Conservation (phyloP, 2,113 vertebrate genomes). For the Theropithecus gelada region DNA sequence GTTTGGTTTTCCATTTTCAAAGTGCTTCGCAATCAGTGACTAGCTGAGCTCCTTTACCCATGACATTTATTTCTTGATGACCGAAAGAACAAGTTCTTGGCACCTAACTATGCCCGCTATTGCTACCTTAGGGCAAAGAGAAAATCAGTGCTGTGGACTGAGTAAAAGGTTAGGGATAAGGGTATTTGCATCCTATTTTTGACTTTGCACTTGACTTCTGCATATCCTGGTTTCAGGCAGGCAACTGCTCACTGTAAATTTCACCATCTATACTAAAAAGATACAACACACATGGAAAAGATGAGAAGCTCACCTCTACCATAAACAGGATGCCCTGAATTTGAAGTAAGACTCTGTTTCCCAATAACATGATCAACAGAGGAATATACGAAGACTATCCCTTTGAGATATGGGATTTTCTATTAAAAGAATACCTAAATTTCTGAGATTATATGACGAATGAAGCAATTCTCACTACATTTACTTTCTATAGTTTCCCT, state of each 20-base stretch:
- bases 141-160: slow-evolving; percentile 61
- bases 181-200: slow-evolving; percentile 63
- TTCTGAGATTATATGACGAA: background rate
- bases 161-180: slow-evolving; percentile 53
- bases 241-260: slow-evolving; percentile 64
- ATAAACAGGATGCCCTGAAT: slow-evolving; percentile 19
- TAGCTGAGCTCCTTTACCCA: slow-evolving; percentile 64
- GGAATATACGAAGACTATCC: background rate
- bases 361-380: background rate
- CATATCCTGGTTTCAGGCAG: slow-evolving; percentile 46
- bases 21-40: slow-evolving; percentile 70
- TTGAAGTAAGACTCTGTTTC: background rate
- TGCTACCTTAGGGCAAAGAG: slow-evolving; percentile 45
- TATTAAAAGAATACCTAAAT: background rate
- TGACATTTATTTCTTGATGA: slow-evolving; percentile 78
- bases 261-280: slow-evolving; percentile 57
- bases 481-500: background rate
- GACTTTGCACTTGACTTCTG: slow-evolving; percentile 55
- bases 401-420: background rate
- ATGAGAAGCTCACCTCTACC: background rate
- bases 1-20: slow-evolving; percentile 76
- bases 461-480: background rate
- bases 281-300: slow-evolving; percentile 35
- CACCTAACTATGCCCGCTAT: slow-evolving; percentile 55
- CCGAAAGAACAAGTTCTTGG: slow-evolving; percentile 63